phyloP scores from a whole-genome alignment of 1,140 invertebrate species.

The Mizuhopecten yessoensis region DNA sequence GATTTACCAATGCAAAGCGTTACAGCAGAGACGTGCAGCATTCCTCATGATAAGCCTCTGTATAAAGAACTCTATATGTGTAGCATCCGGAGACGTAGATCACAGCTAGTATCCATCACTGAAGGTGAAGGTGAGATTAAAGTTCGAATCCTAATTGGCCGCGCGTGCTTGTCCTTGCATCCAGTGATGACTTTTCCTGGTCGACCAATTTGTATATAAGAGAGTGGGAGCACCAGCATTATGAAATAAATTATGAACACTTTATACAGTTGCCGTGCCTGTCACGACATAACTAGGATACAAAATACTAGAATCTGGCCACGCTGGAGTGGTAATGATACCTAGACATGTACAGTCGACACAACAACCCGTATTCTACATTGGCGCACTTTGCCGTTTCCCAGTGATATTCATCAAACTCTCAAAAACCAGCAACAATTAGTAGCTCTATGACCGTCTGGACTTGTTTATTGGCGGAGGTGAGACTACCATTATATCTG shows the following conservation, averaged over 20 bases:
- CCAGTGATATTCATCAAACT: neutral
- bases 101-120: neutral
- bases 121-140: neutral
- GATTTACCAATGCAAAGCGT: too few species aligned
- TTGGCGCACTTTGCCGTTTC: neutral
- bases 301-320: conserved; percentile 3
- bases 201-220: conserved; percentile 34
- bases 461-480: conserved; percentile 4
- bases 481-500: neutral
- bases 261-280: conserved; percentile 19
- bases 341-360: neutral
- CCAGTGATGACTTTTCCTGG: conserved; percentile 12
- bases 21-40: neutral
- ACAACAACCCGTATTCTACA: neutral
- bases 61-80: neutral
- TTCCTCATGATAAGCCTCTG: neutral
- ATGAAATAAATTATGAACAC: neutral
- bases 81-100: neutral
- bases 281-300: neutral
- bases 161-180: neutral
- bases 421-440: neutral
- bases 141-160: conserved; percentile 18
- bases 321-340: conserved; percentile 7
- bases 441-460: neutral
- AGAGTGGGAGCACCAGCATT: neutral